Evolutionary conservation across 2,113 vertebrate genomes (phyloP), one percentile per base, ranked within the genome.

Genomic region (Equus przewalskii): DNA sequence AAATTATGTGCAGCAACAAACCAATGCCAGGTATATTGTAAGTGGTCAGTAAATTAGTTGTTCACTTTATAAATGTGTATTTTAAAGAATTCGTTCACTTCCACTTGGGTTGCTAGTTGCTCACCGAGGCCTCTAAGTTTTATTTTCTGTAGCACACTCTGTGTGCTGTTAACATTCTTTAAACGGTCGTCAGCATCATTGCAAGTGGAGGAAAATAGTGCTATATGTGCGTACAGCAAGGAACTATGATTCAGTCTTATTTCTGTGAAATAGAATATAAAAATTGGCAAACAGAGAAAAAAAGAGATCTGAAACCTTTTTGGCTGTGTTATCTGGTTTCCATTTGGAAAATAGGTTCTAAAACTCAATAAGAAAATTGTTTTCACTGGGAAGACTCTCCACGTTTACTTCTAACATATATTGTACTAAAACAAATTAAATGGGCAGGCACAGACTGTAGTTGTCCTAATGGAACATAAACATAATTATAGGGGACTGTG

Each of bases 381-480:
- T 90, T 86, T 89, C 85, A 62, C 91, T 96, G 65, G 54, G 5
- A 92, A 65, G 7, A 58, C 65, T 93, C 64, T 95, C 86, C 89
- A 94, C 62, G 24, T 96, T 96, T 89, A 95, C 56, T 91, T 46
- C 4, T 91, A 88, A 78, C 91, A 12, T 14, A 16, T 49, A 89
- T 79, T 88, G 15, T 91, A 58, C 75, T 95, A 79, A 93, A 92
- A 91, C 73, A 96, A 95, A 96, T 96, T 94, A 96, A 94, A 75
- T 91, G 36, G 46, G 51, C 62, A 91, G 65, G 83, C 84, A 91
- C 8, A 69, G 75, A 83, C 60, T 94, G 36, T 95, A 89, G 81
- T 89, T 95, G 44, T 80, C 75, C 54, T 97, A 96, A 97, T 88
- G 84, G 96, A 94, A 92, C 5, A 60, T 89, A 95, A 94, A 94